These are phyloP conservation scores for Sthenelais limicola DNA, from an alignment of 2,888 invertebrate genomes.

Conservation along the genomic window DNA sequence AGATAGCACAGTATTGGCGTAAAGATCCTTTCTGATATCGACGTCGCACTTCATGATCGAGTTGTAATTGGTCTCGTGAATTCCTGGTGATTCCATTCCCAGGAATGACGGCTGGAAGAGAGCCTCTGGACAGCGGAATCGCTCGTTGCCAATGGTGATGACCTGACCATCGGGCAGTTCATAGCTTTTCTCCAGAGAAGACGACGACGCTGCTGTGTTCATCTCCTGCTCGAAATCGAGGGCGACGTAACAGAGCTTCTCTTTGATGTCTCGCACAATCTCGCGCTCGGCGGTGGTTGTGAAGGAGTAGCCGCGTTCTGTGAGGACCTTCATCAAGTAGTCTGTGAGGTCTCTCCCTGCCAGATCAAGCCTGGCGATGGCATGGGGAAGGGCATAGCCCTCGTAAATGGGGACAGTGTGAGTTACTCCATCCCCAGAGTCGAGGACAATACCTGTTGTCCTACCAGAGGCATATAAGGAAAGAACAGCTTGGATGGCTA, in stretches of 20 bases:
- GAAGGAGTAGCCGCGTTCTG: constrained; percentile 74
- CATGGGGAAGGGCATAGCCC: constrained; percentile 53
- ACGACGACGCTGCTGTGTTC: constrained; percentile 59
- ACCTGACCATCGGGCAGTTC: constrained; percentile 71
- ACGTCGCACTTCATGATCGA: constrained; percentile 70
- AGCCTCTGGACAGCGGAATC: constrained; percentile 67
- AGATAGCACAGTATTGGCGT: constrained; percentile 80
- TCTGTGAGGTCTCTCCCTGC: constrained; percentile 29
- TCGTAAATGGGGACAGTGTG: constrained; percentile 94
- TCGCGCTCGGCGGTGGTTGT: constrained; percentile 73
- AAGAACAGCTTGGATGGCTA: too few relatives aligned
- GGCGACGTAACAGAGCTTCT: constrained; percentile 77
- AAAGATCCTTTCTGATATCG: constrained; percentile 69
- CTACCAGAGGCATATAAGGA: constrained; percentile 76
- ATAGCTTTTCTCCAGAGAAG: constrained; percentile 64
- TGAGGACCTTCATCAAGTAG: constrained; percentile 63
- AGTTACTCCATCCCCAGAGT: constrained; percentile 77
- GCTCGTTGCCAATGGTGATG: constrained; percentile 69
- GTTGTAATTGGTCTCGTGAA: constrained; percentile 68
- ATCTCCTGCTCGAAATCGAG: constrained; percentile 70
- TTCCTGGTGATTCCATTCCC: constrained; percentile 66
- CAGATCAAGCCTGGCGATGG: constrained; percentile 1
- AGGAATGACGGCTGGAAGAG: constrained; percentile 68
- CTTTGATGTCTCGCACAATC: constrained; percentile 87
- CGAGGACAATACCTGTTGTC: constrained; percentile 78